Base-by-base conservation (phyloP, 1,140 invertebrate genomes). In the Lysiphlebus fabarum region DNA sequence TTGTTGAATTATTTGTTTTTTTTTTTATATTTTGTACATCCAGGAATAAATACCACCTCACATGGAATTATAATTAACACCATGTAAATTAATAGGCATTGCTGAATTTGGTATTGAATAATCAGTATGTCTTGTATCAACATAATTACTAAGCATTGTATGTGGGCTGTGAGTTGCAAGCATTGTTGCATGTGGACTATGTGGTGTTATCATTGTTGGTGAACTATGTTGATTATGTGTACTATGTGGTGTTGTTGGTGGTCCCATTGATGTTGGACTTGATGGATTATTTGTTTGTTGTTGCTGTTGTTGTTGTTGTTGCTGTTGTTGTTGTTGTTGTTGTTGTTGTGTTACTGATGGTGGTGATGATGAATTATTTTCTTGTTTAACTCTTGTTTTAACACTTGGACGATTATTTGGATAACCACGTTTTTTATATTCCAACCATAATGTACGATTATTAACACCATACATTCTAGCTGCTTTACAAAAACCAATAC, bases 401-500 rank as follows among this genome's bases (percentile, higher is more conserved):
- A 89, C 83, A 68, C 87, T 89, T 1, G 88, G 85, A 54, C 89
- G 74, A 61, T 85, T 88, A 62, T 89, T 87, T 2, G 88, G 88
- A 70, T 91, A 91, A 0, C 90, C 90, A 12, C 87, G 82, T 71
- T 90, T 90, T 66, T 90, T 90, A 68, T 91, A 91, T 67, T 92
- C 90, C 11, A 91, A 78, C 90, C 90, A 92, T 1, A 92, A 73
- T 0, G 90, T 91, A 40, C 90, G 81, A 74, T 91, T 91, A 75
- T 91, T 92, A 2, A 91, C 89, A 11, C 89, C 89, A 71, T 87
- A 91, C 74, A 90, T 84, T 42, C 88, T 81, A 0, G 89, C 90
- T 7, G 90, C 90, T 65, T 91, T 91, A 73, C 90, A 91, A 74
- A 92, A 91, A 2, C 90, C 90, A 60, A 92, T 90, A 14, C 88